phyloP scores from a whole-genome alignment of 2,888 invertebrate genomes.

The Villa cingulata region DNA sequence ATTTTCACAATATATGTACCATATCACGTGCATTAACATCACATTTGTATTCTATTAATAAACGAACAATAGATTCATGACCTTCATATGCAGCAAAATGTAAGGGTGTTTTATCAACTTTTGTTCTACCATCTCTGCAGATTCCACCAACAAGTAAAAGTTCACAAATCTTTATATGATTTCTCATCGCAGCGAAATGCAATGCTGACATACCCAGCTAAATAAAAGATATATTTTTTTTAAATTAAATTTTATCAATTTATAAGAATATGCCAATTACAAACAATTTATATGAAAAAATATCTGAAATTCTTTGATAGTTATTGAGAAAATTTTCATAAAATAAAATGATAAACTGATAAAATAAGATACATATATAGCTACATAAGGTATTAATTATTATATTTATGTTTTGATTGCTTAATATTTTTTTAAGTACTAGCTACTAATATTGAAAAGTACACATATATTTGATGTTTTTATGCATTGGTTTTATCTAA shows the following conservation, averaged over 20 bases:
- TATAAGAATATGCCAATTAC: background rate
- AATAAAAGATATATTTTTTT: no score
- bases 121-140: conserved; percentile 76
- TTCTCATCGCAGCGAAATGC: conserved; percentile 73
- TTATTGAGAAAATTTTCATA: conserved; percentile 15
- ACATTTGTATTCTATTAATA: conserved; percentile 54
- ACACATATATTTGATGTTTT: no score
- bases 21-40: conserved; percentile 64
- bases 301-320: background rate
- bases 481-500: no score
- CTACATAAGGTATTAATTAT: no score
- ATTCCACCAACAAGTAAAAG: conserved; percentile 74
- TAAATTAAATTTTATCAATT: background rate
- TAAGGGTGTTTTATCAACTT: conserved; percentile 82
- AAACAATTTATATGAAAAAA: background rate
- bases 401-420: no score
- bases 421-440: no score
- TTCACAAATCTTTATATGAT: conserved; percentile 65
- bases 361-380: no score
- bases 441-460: no score
- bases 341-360: no score
- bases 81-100: conserved; percentile 82
- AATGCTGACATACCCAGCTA: conserved; percentile 81
- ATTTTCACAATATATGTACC: no score
- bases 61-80: conserved; percentile 56